Conservation (phyloP, 2,113 vertebrate species). For the Notarius quadriscutis region DNA sequence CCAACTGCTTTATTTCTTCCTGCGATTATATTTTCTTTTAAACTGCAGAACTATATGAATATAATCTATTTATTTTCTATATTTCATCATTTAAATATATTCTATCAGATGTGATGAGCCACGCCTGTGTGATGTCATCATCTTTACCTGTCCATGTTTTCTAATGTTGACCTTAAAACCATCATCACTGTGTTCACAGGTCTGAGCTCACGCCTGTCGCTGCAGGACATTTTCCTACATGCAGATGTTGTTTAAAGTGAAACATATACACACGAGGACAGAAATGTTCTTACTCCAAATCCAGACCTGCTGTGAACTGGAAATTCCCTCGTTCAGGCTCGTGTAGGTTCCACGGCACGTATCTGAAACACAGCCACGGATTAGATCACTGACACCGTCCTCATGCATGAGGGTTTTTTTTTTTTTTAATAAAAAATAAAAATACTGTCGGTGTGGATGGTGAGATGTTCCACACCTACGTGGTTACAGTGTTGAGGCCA, state of each 20-base stretch:
- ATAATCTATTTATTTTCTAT: no score
- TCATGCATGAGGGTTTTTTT: neutral
- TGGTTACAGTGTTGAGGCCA: slow-evolving; percentile 91
- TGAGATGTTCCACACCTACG: slow-evolving; percentile 68
- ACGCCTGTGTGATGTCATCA: neutral
- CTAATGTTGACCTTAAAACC: neutral
- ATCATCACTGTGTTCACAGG: neutral
- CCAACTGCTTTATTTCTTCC: neutral
- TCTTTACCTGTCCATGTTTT: neutral
- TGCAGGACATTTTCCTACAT: slow-evolving; percentile 6
- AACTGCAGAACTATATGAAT: neutral
- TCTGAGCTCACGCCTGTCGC: neutral
- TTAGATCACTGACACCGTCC: neutral
- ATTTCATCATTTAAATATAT: neutral
- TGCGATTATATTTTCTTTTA: neutral
- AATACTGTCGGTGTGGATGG: neutral
- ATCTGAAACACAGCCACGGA: slow-evolving; percentile 66
- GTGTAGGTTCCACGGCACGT: slow-evolving; percentile 91
- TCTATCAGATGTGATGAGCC: neutral
- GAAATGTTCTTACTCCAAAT: slow-evolving; percentile 78
- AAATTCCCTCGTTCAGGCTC: slow-evolving; percentile 82
- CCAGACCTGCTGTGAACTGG: slow-evolving; percentile 83
- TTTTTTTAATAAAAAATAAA: no score
- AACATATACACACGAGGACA: neutral
- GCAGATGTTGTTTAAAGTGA: neutral